These are phyloP conservation scores for Trisateles emortualis DNA, from an alignment of 2,888 invertebrate species.

Conservation along the genomic window DNA sequence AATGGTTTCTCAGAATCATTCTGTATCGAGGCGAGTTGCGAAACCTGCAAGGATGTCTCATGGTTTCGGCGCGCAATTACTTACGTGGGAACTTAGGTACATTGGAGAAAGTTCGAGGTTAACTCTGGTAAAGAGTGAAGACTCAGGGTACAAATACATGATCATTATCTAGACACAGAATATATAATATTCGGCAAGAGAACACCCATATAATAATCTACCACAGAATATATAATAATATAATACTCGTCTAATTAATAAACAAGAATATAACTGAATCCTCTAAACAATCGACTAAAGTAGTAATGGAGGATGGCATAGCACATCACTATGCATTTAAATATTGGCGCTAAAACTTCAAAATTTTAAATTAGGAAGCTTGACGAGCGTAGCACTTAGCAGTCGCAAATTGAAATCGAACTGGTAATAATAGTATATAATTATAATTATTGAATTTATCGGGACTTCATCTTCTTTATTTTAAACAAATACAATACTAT, in stretches of 20 bases:
- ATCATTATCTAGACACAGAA: too few species aligned
- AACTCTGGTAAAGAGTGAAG: constrained; percentile 5
- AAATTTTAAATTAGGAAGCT: not conserved
- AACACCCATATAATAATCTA: too few species aligned
- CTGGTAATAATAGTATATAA: too few species aligned
- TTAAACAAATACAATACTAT: too few species aligned
- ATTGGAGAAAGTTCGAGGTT: constrained; percentile 52
- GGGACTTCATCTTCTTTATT: too few species aligned
- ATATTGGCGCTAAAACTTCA: not conserved
- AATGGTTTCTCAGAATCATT: constrained; percentile 71
- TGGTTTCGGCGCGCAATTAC: constrained; percentile 49
- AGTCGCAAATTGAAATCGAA: too few species aligned
- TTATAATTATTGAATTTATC: too few species aligned
- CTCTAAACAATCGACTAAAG: not conserved
- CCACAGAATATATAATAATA: too few species aligned
- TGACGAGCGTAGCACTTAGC: not conserved
- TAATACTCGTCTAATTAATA: too few species aligned
- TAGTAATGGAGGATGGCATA: not conserved
- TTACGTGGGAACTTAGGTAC: constrained; percentile 51
- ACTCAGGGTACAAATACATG: not conserved
- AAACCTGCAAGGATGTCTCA: constrained; percentile 67
- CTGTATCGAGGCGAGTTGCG: constrained; percentile 67
- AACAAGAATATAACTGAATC: not conserved
- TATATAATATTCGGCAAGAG: too few species aligned
- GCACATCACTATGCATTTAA: not conserved